Base-by-base conservation (phyloP, 2,113 vertebrate genomes). In the Ophthalmolycus amberensis region DNA sequence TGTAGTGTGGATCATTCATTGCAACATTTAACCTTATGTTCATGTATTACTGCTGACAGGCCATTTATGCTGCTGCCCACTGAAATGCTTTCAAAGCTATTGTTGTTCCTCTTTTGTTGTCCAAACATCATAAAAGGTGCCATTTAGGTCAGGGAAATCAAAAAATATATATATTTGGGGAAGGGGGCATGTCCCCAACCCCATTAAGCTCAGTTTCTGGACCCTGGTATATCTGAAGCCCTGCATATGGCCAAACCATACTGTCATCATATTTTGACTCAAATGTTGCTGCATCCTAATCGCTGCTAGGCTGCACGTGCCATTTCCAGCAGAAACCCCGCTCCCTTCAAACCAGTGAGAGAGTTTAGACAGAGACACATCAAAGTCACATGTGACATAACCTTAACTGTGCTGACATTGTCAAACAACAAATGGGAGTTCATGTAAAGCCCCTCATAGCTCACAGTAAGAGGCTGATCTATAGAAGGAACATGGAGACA, bases 381-480 rank as follows among this genome's bases (percentile, higher is more conserved):
- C 25, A 25, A 25, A 25, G 25, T 4, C 16, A 15, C 3, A 27
- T 60, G 42, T 50, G 14, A 74, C 62, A 69, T 68, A 73, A 62
- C 64, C 20, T 9, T 34, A 7, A n/a, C 18, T 11, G 40, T 34
- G 63, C 27, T 38, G 64, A 66, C 44, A 63, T 9, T 56, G 46
- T 48, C 63, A 73, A 15, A 75, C 1, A 50, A 66, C 9, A 37
- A 50, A 75, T 38, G 22, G 22, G 29, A 73, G 70, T n/a, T 44
- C 18, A 52, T 44, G 62, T 22, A 38, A 14, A 64, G 62, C 58
- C 70, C 65, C 18, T 1, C 65, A 86, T 80, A 14, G 22, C 60
- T 84, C 66, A 81, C 48, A 58, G 42, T 50, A 67, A 77, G 29
- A 63, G 38, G 37, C 71, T 44, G 54, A 74, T 50, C 68, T 69